These are phyloP conservation scores for Phenganax subtilis DNA, from an alignment of 92 coral and sea anemone genomes.

Conservation along the genomic window DNA sequence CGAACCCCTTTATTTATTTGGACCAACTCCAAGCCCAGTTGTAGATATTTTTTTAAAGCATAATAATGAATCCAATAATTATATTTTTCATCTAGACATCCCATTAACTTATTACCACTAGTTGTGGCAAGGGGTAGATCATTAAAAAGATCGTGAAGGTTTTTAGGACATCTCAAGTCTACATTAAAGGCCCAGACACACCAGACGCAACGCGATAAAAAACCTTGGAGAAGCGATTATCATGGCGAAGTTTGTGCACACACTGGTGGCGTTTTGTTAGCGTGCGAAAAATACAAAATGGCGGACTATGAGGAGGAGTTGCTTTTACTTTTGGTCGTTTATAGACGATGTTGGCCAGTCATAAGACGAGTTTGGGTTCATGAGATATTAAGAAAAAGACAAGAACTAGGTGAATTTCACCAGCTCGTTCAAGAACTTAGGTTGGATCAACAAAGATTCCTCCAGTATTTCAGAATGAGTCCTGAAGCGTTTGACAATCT, in stretches of 20 bases:
- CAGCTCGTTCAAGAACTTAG: background rate
- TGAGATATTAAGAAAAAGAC: background rate
- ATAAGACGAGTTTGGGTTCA: constrained; percentile 18
- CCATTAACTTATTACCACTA: too few species aligned
- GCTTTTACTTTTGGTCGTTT: constrained; percentile 10
- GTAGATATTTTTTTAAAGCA: too few species aligned
- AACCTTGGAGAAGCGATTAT: background rate
- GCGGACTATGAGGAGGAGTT: constrained; percentile 19
- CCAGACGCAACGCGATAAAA: constrained; percentile 21
- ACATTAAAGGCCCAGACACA: background rate
- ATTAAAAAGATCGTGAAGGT: too few species aligned
- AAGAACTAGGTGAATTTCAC: background rate
- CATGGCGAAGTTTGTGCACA: background rate
- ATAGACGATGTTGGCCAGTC: background rate
- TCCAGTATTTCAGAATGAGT: background rate
- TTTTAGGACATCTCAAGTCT: too few species aligned
- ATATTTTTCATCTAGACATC: too few species aligned
- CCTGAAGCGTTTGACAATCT: background rate
- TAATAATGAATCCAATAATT: too few species aligned
- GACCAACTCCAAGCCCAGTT: too few species aligned
- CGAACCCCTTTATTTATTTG: too few species aligned
- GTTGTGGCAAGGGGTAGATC: too few species aligned
- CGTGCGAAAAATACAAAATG: constrained; percentile 10
- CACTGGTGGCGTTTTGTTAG: background rate
- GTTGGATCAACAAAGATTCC: background rate